phyloP scores from a whole-genome alignment of 1,140 invertebrate species.

The Aphelinus atriplicis region DNA sequence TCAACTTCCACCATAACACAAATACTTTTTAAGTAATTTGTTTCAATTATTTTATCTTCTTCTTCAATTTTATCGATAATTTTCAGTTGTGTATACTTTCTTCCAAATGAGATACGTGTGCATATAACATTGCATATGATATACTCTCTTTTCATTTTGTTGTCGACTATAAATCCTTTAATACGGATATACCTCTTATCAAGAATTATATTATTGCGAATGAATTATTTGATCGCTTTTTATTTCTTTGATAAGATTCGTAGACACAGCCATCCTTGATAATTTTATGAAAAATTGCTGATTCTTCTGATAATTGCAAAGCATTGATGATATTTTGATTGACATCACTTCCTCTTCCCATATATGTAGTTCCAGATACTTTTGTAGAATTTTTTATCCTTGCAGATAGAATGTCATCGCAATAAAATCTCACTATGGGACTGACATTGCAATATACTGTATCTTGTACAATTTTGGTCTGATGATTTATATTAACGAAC shows the following conservation, averaged over 20 bases:
- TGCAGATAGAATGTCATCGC: background rate
- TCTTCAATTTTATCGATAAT: background rate
- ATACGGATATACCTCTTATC: slow-evolving; percentile 21
- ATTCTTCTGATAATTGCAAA: slow-evolving; percentile 2
- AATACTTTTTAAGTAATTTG: background rate
- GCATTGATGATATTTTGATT: background rate
- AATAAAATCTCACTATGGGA: background rate
- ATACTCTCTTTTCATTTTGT: slow-evolving; percentile 10
- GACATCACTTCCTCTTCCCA: background rate
- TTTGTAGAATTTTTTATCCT: background rate
- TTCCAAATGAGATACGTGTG: slow-evolving; percentile 7
- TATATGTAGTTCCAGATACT: slow-evolving; percentile 1
- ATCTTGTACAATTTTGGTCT: background rate
- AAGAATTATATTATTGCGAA: slow-evolving; percentile 7
- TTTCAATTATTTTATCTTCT: background rate
- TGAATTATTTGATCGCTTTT: slow-evolving; percentile 29
- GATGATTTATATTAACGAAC: background rate
- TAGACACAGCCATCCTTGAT: slow-evolving; percentile 28
- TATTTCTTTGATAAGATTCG: slow-evolving; percentile 19
- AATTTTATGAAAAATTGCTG: slow-evolving; percentile 18
- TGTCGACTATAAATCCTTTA: slow-evolving; percentile 22
- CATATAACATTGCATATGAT: slow-evolving; percentile 11
- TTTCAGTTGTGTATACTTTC: background rate
- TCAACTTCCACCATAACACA: background rate
- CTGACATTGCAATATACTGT: background rate